These are phyloP conservation scores for Pseudopleuronectes americanus DNA, from an alignment of 2,797 vertebrate genomes.

Conservation along the genomic window DNA sequence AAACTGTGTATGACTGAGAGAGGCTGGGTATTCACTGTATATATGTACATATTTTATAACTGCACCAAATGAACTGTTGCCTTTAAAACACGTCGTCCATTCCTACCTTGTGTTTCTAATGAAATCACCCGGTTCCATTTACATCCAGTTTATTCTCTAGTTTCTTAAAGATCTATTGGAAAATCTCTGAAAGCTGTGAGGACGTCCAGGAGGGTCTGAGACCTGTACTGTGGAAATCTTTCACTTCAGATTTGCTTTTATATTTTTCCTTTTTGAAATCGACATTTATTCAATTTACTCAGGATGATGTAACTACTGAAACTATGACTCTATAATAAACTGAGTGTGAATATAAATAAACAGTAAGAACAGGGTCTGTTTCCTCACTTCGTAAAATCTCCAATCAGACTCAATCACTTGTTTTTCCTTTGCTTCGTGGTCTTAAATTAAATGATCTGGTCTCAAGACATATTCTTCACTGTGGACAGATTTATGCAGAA, in stretches of 20 bases:
- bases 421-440: not conserved
- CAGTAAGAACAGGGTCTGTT: not conserved
- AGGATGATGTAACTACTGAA: slow-evolving; percentile 34
- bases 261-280: slow-evolving; percentile 5
- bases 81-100: no score
- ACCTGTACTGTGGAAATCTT: no score
- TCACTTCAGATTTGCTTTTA: not conserved
- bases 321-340: slow-evolving; percentile 15
- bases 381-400: not conserved
- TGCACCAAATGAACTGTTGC: not conserved
- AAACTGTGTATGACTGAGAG: slow-evolving; percentile 17
- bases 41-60: not conserved
- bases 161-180: no score
- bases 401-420: not conserved
- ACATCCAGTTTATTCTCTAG: no score
- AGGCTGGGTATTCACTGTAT: no score
- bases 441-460: no score
- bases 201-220: not conserved
- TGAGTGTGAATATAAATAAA: slow-evolving; percentile 16
- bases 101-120: not conserved
- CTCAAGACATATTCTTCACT: no score
- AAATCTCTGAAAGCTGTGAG: not conserved
- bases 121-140: not conserved
- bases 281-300: slow-evolving; percentile 14
- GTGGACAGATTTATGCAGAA: no score